A percentile compares a stretch with the other conserved stretches of the same genome.
Conservation (phyloP, 2,888 invertebrate genomes). For the Chrysotoxum bicinctum region DNA sequence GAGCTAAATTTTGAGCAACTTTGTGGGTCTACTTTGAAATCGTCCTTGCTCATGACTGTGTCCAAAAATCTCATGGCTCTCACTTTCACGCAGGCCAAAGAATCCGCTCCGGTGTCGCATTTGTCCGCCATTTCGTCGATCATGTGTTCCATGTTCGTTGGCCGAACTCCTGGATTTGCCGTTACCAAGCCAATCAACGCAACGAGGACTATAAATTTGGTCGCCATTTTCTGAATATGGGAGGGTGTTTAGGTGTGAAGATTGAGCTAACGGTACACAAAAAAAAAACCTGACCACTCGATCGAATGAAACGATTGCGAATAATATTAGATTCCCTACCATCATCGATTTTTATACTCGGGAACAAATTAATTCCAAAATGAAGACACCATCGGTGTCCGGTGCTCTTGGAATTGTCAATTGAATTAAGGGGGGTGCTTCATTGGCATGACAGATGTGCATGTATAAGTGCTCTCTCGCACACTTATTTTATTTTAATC, state of each 20-base stretch:
- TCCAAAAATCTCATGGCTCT: constrained; percentile 91
- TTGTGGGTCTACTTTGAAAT: constrained; percentile 85
- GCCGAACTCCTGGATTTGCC: constrained; percentile 84
- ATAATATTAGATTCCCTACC: constrained; percentile 82
- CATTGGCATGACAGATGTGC: neutral
- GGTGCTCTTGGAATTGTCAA: constrained; percentile 67
- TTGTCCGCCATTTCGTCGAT: constrained; percentile 89
- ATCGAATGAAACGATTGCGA: constrained; percentile 80
- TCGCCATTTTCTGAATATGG: constrained; percentile 68
- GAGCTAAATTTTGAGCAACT: neutral
- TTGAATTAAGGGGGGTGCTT: constrained; percentile 34
- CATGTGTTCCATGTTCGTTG: constrained; percentile 87
- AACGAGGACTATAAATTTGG: constrained; percentile 79
- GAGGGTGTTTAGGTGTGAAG: constrained; percentile 5
- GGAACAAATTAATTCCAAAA: constrained; percentile 64
- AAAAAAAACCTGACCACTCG: constrained; percentile 76
- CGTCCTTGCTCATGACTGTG: constrained; percentile 90
- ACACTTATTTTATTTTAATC: neutral
- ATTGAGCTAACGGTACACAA: constrained; percentile 34
- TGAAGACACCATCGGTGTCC: constrained; percentile 54
- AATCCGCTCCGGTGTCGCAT: constrained; percentile 89
- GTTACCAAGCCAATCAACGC: constrained; percentile 84
- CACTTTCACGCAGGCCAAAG: constrained; percentile 91
- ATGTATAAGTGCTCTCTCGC: constrained; percentile 29
- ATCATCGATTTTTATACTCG: constrained; percentile 81